These are phyloP conservation scores for Drosophila anomelani DNA, from an alignment of 2,888 invertebrate species.

Conservation along the genomic window DNA sequence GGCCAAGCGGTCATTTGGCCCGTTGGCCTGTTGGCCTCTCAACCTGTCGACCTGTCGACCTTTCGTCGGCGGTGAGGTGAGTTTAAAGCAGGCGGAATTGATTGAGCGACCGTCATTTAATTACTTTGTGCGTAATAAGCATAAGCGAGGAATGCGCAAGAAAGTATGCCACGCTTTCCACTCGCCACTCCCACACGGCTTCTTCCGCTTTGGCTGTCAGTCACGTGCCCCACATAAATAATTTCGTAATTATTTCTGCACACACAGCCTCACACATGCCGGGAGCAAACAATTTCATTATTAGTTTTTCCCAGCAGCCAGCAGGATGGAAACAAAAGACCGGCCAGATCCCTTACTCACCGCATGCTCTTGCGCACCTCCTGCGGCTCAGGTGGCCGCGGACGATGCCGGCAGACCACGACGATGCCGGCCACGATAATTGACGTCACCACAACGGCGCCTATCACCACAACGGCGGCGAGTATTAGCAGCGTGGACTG, in stretches of 20 bases:
- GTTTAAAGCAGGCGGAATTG: slow-evolving; percentile 28
- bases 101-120: slow-evolving; percentile 59
- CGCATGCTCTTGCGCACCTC: slow-evolving; percentile 85
- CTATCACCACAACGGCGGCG: slow-evolving; percentile 85
- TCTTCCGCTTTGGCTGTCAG: slow-evolving; percentile 23
- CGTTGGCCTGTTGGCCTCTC: background rate
- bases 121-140: slow-evolving; percentile 50
- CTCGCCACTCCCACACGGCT: slow-evolving; percentile 21
- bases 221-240: slow-evolving; percentile 75
- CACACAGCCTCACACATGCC: slow-evolving; percentile 42
- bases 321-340: slow-evolving; percentile 15
- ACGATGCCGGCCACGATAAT: slow-evolving; percentile 85
- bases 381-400: slow-evolving; percentile 85
- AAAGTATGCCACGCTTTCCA: slow-evolving; percentile 58
- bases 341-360: slow-evolving; percentile 69
- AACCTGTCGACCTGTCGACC: slow-evolving; percentile 3
- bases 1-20: background rate
- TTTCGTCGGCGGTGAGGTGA: slow-evolving; percentile 9
- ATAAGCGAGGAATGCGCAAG: slow-evolving; percentile 40
- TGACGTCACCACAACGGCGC: slow-evolving; percentile 85
- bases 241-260: slow-evolving; percentile 74
- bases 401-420: slow-evolving; percentile 84
- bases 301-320: slow-evolving; percentile 54
- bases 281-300: slow-evolving; percentile 73
- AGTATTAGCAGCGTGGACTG: slow-evolving; percentile 84